Percentiles rank a stretch among this genome's conserved stretches.
phyloP scores from a whole-genome alignment of 2,113 vertebrate species.

The Nesoenas mayeri region DNA sequence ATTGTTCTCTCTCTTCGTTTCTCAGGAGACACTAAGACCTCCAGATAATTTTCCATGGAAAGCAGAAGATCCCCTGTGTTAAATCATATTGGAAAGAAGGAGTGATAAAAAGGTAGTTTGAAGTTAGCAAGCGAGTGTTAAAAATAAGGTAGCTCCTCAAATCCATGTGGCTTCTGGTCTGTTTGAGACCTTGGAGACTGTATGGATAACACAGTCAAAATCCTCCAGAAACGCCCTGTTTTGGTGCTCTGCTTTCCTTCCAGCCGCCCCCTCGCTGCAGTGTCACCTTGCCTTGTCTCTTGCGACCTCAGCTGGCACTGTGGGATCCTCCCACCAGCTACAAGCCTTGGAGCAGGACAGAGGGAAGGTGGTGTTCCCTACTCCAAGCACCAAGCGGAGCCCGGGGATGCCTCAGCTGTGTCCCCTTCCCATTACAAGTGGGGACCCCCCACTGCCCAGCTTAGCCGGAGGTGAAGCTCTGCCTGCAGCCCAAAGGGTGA shows the following conservation, averaged over 20 bases:
- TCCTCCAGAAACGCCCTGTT: not conserved
- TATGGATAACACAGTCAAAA: not conserved
- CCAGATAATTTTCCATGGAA: not conserved
- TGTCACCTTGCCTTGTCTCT: not conserved
- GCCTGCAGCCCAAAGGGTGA: not conserved
- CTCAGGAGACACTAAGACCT: not conserved
- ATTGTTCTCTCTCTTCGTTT: not conserved
- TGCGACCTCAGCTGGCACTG: not conserved
- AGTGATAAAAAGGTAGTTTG: not conserved
- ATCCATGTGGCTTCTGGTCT: not conserved
- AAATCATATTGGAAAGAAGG: not conserved
- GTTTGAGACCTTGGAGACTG: not conserved
- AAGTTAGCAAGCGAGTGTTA: not conserved
- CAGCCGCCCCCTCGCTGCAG: not conserved
- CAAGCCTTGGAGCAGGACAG: too few species aligned
- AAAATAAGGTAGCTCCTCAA: not conserved
- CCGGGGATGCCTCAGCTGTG: fast-evolving
- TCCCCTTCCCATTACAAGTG: not conserved
- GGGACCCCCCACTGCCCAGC: not conserved
- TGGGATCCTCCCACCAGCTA: not conserved
- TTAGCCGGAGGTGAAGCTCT: not conserved
- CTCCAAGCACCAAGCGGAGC: not conserved
- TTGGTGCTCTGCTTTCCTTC: not conserved
- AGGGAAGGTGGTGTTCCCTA: not conserved
- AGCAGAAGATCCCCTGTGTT: not conserved